Evolutionary conservation across 2,113 vertebrate species (phyloP).

Genomic region (Phoenicopterus ruber): DNA sequence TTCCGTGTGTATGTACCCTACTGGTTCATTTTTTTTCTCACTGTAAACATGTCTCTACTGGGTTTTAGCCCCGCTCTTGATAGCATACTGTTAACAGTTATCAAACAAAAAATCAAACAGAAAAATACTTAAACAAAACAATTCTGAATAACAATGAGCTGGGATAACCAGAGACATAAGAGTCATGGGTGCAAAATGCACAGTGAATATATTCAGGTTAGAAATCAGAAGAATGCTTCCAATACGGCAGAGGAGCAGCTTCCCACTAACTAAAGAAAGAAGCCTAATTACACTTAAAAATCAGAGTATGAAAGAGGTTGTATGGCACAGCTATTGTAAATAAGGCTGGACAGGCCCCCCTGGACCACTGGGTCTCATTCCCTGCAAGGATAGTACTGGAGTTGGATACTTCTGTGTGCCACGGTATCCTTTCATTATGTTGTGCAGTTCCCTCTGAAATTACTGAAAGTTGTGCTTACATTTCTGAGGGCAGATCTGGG

Average conservation of each 20-base stretch:
- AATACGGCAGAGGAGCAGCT: background rate
- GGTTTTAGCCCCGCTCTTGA: background rate
- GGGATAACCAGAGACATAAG: background rate
- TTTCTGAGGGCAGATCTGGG: constrained; percentile 30
- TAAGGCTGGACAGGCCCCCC: background rate
- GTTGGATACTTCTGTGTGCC: background rate
- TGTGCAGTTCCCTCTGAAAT: background rate
- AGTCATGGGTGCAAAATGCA: background rate
- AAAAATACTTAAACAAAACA: background rate
- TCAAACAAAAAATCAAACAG: background rate
- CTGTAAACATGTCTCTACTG: background rate
- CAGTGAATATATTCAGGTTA: background rate
- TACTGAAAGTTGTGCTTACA: background rate
- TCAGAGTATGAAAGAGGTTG: background rate
- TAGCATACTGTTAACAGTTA: background rate
- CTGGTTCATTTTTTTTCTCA: background rate
- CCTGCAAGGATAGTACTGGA: background rate
- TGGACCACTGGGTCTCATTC: background rate
- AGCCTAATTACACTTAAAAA: background rate
- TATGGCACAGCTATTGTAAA: background rate
- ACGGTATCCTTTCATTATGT: background rate
- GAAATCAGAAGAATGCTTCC: background rate
- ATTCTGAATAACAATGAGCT: background rate
- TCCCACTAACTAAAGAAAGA: background rate
- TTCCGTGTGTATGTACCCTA: background rate